Base-by-base conservation (phyloP, 2,797 vertebrate species). In the Gymnocypris eckloni region DNA sequence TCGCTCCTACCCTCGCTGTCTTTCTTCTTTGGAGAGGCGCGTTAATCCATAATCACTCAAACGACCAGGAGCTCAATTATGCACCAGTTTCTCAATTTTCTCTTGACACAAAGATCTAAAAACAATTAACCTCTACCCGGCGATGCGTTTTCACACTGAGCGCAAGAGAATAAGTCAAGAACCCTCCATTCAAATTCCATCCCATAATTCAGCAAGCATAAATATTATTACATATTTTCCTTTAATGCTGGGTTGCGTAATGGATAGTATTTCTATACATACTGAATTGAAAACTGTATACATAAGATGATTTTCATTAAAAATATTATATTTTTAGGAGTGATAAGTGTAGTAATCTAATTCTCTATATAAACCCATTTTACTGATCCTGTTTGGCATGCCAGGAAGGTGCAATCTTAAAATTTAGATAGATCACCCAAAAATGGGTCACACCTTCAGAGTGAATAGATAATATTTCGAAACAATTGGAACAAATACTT, bases 21-120 rank as follows among this genome's bases (percentile, higher is more conserved):
- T 89, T 91, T 85, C 79, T 90, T 81, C 86, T 90, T 87, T 88
- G 86, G 88, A 92, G 93, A 91, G 90, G 88, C 91, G 86, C 89
- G 92, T 95, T 94, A 96, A 98, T 96, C 96, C 96, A 97, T 96
- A 97, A 97, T 94, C 94, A 94, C 93, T 94, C 92, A 94, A 93
- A 95, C 94, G 93, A 95, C 95, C 91, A 91, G 94, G 93, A 89
- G n/a, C 28, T 28, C 33, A 33, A 33, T 33, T 33, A 33, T 33
- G 33, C 33, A 33, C 33, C 33, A 33, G 33, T 33, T 33, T 33
- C 33, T 33, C 33, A 2, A 33, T 33, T 33, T 2, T 33, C 33
- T 33, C 33, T 33, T 33, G 33, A 33, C 33, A 33, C 33, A 33
- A 33, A 33, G 33, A 95, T 95, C 94, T 93, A 92, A 96, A 95